Evolutionary conservation across 2,888 invertebrate species (phyloP), one percentile per base, ranked within the genome.

Genomic region (Agrochola lota): DNA sequence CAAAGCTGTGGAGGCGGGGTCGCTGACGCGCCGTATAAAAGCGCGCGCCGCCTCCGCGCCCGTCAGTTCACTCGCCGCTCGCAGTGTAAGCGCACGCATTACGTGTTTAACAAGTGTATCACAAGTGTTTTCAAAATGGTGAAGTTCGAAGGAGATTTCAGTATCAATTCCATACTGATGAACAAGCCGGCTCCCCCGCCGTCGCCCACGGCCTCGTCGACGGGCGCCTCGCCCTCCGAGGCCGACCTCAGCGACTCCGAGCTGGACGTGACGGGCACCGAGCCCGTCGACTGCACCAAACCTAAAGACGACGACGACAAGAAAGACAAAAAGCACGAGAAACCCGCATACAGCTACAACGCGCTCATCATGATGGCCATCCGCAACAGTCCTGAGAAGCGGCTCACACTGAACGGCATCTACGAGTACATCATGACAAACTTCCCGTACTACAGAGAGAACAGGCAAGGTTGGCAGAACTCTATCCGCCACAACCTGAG

Each of bases 311-410:
- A 90, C 63, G 94, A 94, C 74, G 91, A 94, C 60, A 95, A 95
- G 78, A 95, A 95, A 69, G 95, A 95, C 82, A 98, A 98, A 86
- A 98, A 98, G 90, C 98, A 98, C 92, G 99, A 99, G 91, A 99
- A 99, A 91, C 99, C 99, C 0, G 99, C 99, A 0, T 99, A 99
- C 97, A 99, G 99, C 93, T 99, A 99, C 97, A 99, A 99, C 96
- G 99, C 99, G 0, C 97, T 99, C 71, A 99, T 99, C 90, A 99
- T 99, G 99, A 99, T 99, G 99, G 99, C 99, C 15, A 99, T 99
- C 79, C 97, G 99, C 63, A 98, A 99, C 93, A 99, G 99, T 92
- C 98, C 99, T 0, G 99, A 99, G 92, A 99, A 99, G 92, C 97
- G 99, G 1, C 97, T 99, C 23, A 99, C 99, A 0, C 97, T 99